Conservation (phyloP, 2,888 invertebrate species). For the Sesamia inferens region DNA sequence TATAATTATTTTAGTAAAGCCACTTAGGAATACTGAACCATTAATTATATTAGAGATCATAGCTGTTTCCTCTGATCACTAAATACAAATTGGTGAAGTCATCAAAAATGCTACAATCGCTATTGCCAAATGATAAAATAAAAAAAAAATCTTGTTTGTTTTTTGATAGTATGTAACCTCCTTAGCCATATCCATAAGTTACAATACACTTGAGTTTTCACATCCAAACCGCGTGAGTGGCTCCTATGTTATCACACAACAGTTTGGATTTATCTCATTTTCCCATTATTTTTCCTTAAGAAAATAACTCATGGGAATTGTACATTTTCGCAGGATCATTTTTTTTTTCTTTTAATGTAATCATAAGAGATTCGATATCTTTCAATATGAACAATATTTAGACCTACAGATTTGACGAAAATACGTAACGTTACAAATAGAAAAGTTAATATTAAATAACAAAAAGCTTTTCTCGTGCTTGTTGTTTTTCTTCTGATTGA, state of each 20-base stretch:
- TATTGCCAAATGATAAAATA: neutral
- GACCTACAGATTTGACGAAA: neutral
- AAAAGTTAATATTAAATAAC: neutral
- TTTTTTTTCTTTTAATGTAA: neutral
- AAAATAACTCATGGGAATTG: conserved; percentile 10
- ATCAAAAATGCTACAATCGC: neutral
- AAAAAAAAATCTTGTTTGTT: neutral
- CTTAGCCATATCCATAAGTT: conserved; percentile 33
- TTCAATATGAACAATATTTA: conserved; percentile 23
- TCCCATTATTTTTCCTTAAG: conserved; percentile 34
- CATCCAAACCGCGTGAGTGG: conserved; percentile 23
- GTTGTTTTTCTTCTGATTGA: conserved; percentile 5
- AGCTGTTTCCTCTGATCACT: neutral
- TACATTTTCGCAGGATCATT: conserved; percentile 16
- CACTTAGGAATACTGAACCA: no score
- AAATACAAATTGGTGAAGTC: neutral
- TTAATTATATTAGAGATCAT: no score
- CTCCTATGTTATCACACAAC: conserved; percentile 24
- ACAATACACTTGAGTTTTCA: conserved; percentile 55
- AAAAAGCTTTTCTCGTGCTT: conserved; percentile 11
- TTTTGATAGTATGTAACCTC: conserved; percentile 19
- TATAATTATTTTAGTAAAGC: no score
- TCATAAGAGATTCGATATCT: conserved; percentile 4
- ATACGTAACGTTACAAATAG: conserved; percentile 2
- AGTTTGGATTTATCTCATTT: conserved; percentile 21